Base-by-base conservation (phyloP, 1,140 invertebrate species). In the Aporrectodea caliginosa region DNA sequence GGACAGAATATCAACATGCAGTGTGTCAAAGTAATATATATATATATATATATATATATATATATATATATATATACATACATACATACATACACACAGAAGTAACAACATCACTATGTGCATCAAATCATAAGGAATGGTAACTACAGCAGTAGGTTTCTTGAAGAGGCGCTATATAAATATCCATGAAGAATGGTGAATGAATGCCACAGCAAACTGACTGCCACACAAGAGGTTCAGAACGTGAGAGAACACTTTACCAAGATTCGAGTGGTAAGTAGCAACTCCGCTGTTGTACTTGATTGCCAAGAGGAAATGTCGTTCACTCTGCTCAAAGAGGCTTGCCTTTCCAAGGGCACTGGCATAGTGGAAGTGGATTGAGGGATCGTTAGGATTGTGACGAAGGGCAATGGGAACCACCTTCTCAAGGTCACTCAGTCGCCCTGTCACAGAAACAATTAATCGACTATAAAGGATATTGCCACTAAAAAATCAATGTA, bases 301-400 rank as follows among this genome's bases (percentile, higher is more conserved):
- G 70, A 97, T 93, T 1, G 95, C 93, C 80, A 89, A 90, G 73
- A 92, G 88, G 85, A 97, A 97, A 85, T 94, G 90, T 30, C 90
- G 85, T 89, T 98, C 95, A 0, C 95, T 94, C 81, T 94, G 90
- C 31, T 90, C 84, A 86, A 93, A 97, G 35, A 91, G 89, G 58
- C 92, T 91, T 43, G 91, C 84, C 90, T 97, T 97, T 0, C 96
- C 96, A 72, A 94, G 90, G 74, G 94, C 92, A 87, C 97, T 97
- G 0, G 93, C 96, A 34, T 96, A 87, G 83, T 94, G 94, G 84
- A 97, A 97, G 86, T 94, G 91, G 32, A 98, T 89, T 2, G 91
- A 90, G 0, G 93, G 90, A 33, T 94, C 92, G 73, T 92, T 87
- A 0, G 93, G 92, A 71, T 95, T 85, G 82, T 92, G 88, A 35